Base-by-base conservation (phyloP, 2,113 vertebrate genomes). In the Crotalus tigris region DNA sequence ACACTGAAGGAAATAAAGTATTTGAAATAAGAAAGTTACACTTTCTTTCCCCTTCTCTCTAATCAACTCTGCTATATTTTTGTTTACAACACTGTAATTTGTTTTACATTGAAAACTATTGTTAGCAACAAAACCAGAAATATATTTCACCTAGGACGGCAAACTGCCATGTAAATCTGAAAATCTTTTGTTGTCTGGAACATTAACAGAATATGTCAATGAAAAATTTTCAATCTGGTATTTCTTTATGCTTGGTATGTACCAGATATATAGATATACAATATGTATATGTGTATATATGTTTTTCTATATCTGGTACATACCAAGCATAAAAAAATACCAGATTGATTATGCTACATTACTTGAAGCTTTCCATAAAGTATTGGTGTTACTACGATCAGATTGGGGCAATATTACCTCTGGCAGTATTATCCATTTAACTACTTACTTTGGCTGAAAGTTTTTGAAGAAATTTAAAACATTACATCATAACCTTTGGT, bases 151-250 rank as follows among this genome's bases (percentile, higher is more conserved):
- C 85, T 95, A 89, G 69, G 95, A 91, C 91, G 95, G 91, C 24
- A 95, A 93, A 92, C 87, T 94, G 19, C 55, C 23, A 4, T 64
- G 94, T 49, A 94, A 89, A 90, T 93, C 87, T 91, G 87, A n/a
- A 24, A 57, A 88, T 61, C 61, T 94, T 94, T 94, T 94, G 95
- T 75, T 93, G 91, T 51, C 91, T 88, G 88, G 89, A 94, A 87
- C 23, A 85, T 93, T 93, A 87, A 3, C 24, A 8, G 92, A 90
- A 86, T 88, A 92, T 91, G 51, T 87, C 92, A 94, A 0, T 21
- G 4, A 94, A 90, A 39, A 95, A 94, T 33, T 75, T 75, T 75
- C n/a, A 86, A 24, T 86, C 2, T 49, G 44, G 23, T 26, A 86
- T 49, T 49, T 26, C 46, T 86, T 49, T 26, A 26, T 86, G 44